A percentile compares a stretch with the other conserved stretches of the same genome.
These are phyloP conservation scores for Guaruba guarouba DNA, from an alignment of 2,113 vertebrate species.

Conservation along the genomic window DNA sequence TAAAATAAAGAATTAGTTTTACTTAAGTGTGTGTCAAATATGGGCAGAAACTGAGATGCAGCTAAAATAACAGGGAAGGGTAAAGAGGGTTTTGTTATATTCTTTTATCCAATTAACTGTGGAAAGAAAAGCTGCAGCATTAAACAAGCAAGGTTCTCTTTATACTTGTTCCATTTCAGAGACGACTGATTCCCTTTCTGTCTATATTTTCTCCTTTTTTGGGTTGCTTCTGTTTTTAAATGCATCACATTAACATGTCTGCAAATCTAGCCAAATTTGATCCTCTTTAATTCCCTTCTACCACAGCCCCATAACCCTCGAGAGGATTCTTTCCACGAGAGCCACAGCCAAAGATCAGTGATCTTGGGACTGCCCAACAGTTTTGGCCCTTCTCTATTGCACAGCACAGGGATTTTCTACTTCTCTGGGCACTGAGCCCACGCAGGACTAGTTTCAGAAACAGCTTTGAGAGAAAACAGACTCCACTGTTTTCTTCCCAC, in stretches of 20 bases:
- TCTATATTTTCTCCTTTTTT: not conserved
- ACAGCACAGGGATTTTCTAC: not conserved
- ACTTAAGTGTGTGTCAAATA: not conserved
- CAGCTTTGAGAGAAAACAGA: not conserved
- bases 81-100: not conserved
- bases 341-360: not conserved
- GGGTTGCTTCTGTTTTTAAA: not conserved
- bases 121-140: not conserved
- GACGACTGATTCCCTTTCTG: not conserved
- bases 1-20: not conserved
- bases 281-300: not conserved
- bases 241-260: not conserved
- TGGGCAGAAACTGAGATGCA: not conserved
- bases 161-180: not conserved
- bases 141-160: not conserved
- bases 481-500: not conserved
- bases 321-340: not conserved
- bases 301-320: not conserved
- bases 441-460: not conserved
- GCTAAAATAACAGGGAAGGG: not conserved
- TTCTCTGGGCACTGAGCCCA: not conserved
- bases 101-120: not conserved
- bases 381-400: not conserved
- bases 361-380: not conserved
- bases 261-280: not conserved